Percentiles rank a stretch among this genome's conserved stretches.
Conservation (phyloP, 2,797 vertebrate genomes). For the Melanotaenia parkinsoni region DNA sequence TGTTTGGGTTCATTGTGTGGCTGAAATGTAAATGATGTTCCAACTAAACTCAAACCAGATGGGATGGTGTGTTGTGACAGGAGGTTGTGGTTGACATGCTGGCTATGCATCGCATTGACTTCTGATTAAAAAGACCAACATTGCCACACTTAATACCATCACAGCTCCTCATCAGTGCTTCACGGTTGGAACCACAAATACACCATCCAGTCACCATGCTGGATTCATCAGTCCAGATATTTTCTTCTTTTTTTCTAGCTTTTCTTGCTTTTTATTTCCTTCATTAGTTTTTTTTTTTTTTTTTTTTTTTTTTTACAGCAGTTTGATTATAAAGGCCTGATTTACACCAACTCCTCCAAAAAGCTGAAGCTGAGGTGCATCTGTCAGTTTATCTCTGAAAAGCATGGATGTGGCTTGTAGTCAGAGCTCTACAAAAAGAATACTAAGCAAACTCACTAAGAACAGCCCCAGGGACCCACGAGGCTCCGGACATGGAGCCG, state of each 20-base stretch:
- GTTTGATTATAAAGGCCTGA: background rate
- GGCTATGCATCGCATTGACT: background rate
- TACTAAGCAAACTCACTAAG: background rate
- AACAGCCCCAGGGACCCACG: background rate
- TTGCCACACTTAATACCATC: background rate
- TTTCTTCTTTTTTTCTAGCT: background rate
- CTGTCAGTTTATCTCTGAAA: background rate
- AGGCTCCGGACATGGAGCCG: background rate
- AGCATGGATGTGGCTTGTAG: background rate
- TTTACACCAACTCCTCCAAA: background rate
- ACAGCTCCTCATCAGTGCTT: constrained; percentile 2
- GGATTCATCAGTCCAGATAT: background rate
- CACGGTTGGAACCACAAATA: background rate
- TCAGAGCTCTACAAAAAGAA: background rate
- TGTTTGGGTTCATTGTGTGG: background rate
- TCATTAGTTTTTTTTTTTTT: too few relatives aligned
- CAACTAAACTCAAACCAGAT: constrained; percentile 2
- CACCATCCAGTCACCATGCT: background rate
- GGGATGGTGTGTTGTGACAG: background rate
- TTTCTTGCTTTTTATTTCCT: background rate
- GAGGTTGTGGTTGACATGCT: background rate
- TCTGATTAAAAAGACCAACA: constrained; percentile 11
- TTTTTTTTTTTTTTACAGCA: background rate
- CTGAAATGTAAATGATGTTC: background rate
- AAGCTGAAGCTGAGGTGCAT: background rate